These are phyloP conservation scores for Pelecanoides urinatrix DNA, from an alignment of 2,113 vertebrate genomes.

Conservation along the genomic window DNA sequence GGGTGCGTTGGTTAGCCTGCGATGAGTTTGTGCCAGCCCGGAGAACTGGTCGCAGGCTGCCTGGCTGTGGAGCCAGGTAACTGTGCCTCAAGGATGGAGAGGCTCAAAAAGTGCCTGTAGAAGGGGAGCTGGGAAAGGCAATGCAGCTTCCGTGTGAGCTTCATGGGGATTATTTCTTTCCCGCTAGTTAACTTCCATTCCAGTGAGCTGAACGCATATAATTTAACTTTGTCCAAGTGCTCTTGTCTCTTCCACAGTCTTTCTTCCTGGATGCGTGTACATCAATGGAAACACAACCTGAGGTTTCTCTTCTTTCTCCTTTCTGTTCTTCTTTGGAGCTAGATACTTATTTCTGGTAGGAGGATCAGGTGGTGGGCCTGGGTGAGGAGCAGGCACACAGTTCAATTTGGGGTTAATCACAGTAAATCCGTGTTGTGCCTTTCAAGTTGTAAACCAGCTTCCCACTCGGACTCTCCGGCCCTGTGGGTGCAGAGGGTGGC, in stretches of 20 bases:
- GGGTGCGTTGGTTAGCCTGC: not conserved
- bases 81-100: not conserved
- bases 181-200: not conserved
- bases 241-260: not conserved
- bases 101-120: not conserved
- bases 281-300: not conserved
- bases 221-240: not conserved
- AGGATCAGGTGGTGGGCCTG: not conserved
- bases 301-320: not conserved
- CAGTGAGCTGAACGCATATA: not conserved
- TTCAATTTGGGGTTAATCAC: not conserved
- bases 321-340: not conserved
- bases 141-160: not conserved
- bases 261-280: not conserved
- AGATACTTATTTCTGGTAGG: not conserved
- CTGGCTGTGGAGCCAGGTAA: not conserved
- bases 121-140: not conserved
- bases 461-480: fast-evolving
- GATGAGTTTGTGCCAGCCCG: fast-evolving
- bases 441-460: not conserved
- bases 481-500: fast-evolving
- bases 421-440: not conserved
- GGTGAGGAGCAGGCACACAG: not conserved
- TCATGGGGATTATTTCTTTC: not conserved
- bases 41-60: not conserved